A percentile compares a stretch with the other conserved stretches of the same genome.
Evolutionary conservation across 1,140 invertebrate species (phyloP).

Genomic region (Scaptodrosophila lebanonensis): DNA sequence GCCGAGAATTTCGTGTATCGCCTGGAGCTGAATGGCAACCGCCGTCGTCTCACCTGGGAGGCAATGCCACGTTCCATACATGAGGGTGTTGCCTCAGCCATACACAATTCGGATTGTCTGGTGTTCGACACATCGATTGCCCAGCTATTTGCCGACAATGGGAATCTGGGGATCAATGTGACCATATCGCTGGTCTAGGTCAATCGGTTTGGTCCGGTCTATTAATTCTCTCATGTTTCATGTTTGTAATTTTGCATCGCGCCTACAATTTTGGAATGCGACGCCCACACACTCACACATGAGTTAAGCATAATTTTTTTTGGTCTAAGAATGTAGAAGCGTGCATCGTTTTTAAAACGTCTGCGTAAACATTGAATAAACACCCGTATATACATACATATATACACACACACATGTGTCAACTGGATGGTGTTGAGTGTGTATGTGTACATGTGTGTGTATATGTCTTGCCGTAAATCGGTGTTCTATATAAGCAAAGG

Average conservation of each 20-base stretch:
- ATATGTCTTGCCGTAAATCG: slow-evolving; percentile 18
- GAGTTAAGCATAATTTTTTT: no score
- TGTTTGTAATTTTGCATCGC: slow-evolving; percentile 21
- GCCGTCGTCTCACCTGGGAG: slow-evolving; percentile 97
- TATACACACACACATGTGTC: slow-evolving; percentile 9
- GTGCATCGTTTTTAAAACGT: not conserved
- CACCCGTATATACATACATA: slow-evolving; percentile 8
- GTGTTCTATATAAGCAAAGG: no score
- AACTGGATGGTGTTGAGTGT: slow-evolving; percentile 11
- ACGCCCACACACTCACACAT: no score
- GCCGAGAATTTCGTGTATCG: slow-evolving; percentile 99
- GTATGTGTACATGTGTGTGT: slow-evolving; percentile 16
- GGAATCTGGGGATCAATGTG: slow-evolving; percentile 99
- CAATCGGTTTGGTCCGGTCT: slow-evolving; percentile 20
- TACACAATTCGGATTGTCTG: slow-evolving; percentile 98
- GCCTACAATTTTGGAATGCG: no score
- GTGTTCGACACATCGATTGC: slow-evolving; percentile 99
- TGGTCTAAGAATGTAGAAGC: not conserved
- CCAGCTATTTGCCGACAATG: slow-evolving; percentile 98
- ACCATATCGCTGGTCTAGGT: slow-evolving; percentile 94
- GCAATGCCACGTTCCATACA: slow-evolving; percentile 99
- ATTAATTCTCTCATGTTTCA: slow-evolving; percentile 14
- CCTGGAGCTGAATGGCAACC: slow-evolving; percentile 96
- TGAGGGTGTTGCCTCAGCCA: slow-evolving; percentile 98
- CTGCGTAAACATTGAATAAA: not conserved